Percentiles rank a stretch among this genome's conserved stretches.
Conservation (phyloP, 1,140 invertebrate genomes). For the Hypothenemus hampei region DNA sequence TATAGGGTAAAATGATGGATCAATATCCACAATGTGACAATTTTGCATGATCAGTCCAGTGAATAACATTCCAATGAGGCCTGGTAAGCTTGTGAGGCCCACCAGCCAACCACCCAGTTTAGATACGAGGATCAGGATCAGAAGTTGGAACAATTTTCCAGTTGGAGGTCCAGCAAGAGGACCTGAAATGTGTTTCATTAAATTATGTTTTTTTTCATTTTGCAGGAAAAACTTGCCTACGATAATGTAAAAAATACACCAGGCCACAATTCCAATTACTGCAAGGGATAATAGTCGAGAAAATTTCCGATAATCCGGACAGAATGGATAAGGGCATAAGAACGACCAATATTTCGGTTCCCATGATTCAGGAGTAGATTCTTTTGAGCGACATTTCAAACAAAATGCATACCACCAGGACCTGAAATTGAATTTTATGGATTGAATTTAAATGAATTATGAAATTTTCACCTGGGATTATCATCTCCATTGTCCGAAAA, state of each 20-base stretch:
- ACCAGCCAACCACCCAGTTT: conserved; percentile 77
- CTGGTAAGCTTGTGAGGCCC: conserved; percentile 70
- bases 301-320: conserved; percentile 71
- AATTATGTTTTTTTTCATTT: neutral
- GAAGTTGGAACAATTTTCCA: conserved; percentile 75
- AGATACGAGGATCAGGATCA: conserved; percentile 66
- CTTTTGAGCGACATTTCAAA: conserved; percentile 62
- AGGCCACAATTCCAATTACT: conserved; percentile 63
- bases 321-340: conserved; percentile 74
- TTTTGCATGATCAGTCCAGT: conserved; percentile 75
- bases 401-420: conserved; percentile 72
- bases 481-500: conserved; percentile 40
- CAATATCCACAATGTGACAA: conserved; percentile 64
- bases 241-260: conserved; percentile 68
- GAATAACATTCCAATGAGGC: conserved; percentile 81
- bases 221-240: conserved; percentile 41
- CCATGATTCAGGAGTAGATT: conserved; percentile 65
- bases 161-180: conserved; percentile 64
- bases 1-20: conserved; percentile 56
- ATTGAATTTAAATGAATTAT: neutral
- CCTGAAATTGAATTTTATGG: conserved; percentile 45
- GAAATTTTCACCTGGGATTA: conserved; percentile 33
- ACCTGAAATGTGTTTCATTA: conserved; percentile 49
- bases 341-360: conserved; percentile 70
- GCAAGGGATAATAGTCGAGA: conserved; percentile 64